Base-by-base conservation (phyloP, 2,797 vertebrate genomes). In the Chiloscyllium punctatum region DNA sequence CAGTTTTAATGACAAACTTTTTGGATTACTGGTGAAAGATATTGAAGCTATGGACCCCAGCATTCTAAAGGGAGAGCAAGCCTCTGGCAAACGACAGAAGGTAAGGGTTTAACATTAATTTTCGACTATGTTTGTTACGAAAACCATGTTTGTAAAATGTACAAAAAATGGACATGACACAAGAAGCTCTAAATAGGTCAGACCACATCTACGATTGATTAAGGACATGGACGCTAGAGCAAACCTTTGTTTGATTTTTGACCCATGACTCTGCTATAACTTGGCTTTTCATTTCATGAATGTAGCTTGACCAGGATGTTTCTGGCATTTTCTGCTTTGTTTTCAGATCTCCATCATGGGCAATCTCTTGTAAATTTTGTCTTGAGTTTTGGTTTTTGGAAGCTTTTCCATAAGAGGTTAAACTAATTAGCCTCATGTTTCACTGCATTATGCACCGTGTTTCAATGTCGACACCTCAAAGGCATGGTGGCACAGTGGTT, bases 21-120 rank as follows among this genome's bases (percentile, higher is more conserved):
- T 99, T 96, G 96, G 97, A 51, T 96, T 99, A 71, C 4, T 98
- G 87, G 98, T 99, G 48, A 99, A 99, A 97, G 98, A 98, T 88
- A 98, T 99, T 7, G 99, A 99, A 96, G 98, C 98, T 90, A 99
- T 99, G 98, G 99, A 99, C 97, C 98, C 98, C 94, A 98, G 98
- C 97, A 98, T 99, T 96, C 97, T 99, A 15, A 99, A 97, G 96
- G 98, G 98, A 95, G 98, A 98, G 90, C 96, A 97, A 0, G 95
- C 96, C 2, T 96, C 98, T 4, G 96, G 97, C 91, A 99, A 99
- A 96, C 98, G 98, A 96, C 98, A 97, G 66, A 99, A 99, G 98
- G 99, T 99, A 97, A 13, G 96, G 21, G 91, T 79, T 94, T 96
- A 95, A 68, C 25, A 5, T 66, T 95, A 9, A 90, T 94, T 90